Conservation (phyloP, 2,797 vertebrate species). For the Bovichtus diacanthus region DNA sequence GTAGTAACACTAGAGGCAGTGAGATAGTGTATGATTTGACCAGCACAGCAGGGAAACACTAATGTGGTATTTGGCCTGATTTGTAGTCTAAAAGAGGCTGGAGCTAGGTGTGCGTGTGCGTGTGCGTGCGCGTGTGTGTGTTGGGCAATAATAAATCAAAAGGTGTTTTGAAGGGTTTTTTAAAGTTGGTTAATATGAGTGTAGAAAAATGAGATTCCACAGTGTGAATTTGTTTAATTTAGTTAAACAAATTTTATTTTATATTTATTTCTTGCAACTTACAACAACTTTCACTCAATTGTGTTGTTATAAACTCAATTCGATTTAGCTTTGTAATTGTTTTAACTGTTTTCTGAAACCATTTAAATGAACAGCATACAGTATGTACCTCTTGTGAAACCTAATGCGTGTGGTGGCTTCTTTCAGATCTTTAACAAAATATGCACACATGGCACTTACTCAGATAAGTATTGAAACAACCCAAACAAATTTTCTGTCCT, state of each 20-base stretch:
- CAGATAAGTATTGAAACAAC: constrained; percentile 60
- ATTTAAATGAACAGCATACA: background rate
- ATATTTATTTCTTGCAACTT: background rate
- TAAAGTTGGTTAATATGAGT: background rate
- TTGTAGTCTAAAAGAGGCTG: constrained; percentile 1
- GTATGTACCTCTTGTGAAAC: constrained; percentile 23
- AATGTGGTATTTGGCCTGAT: constrained; percentile 9
- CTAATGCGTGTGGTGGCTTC: constrained; percentile 2
- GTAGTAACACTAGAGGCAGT: background rate
- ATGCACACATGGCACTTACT: constrained; percentile 20
- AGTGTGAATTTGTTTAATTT: background rate
- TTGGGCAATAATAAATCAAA: constrained; percentile 1
- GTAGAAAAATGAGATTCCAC: background rate
- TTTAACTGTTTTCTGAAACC: background rate
- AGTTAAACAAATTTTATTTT: background rate
- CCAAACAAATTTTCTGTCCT: constrained; percentile 11
- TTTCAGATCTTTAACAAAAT: constrained; percentile 37
- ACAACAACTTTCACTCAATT: background rate
- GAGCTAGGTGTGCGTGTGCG: no score
- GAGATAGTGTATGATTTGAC: constrained; percentile 3
- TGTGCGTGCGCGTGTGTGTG: no score
- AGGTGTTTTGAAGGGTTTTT: background rate
- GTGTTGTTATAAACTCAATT: background rate
- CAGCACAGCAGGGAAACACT: constrained; percentile 7
- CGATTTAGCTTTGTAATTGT: background rate